Percentiles rank a stretch among this genome's conserved stretches.
Evolutionary conservation across 2,888 invertebrate species (phyloP).

Genomic region (Dasysyrphus albostriatus): DNA sequence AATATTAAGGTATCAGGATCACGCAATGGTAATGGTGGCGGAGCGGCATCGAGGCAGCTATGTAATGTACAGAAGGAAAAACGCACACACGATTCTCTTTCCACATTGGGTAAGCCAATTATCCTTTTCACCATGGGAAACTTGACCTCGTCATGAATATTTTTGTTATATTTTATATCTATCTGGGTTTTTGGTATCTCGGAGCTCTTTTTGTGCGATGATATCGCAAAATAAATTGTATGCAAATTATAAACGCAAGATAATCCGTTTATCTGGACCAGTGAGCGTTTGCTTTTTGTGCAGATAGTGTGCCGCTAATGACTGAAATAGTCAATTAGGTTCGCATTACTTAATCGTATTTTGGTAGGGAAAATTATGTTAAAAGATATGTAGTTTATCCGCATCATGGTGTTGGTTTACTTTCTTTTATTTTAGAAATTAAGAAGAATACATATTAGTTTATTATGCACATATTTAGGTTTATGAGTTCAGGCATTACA

Average conservation of each 20-base stretch:
- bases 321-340: conserved; percentile 50
- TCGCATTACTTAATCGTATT: conserved; percentile 66
- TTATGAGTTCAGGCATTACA: too few relatives aligned
- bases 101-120: conserved; percentile 67
- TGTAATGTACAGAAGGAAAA: conserved; percentile 29
- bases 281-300: conserved; percentile 61
- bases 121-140: conserved; percentile 76
- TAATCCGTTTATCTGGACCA: conserved; percentile 75
- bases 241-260: conserved; percentile 72
- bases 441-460: neutral
- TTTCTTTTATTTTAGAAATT: neutral
- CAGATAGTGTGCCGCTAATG: conserved; percentile 47
- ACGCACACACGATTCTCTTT: conserved; percentile 58
- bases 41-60: neutral
- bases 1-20: conserved; percentile 35
- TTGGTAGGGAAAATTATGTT: conserved; percentile 19
- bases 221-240: conserved; percentile 68
- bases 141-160: conserved; percentile 64
- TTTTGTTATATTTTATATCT: neutral
- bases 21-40: conserved; percentile 63
- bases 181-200: neutral
- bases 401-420: conserved; percentile 10
- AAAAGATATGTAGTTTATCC: conserved; percentile 4
- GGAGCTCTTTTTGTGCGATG: conserved; percentile 41
- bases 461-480: too few relatives aligned